Base-by-base conservation (phyloP, 2,888 invertebrate genomes). In the Tipula helvola region DNA sequence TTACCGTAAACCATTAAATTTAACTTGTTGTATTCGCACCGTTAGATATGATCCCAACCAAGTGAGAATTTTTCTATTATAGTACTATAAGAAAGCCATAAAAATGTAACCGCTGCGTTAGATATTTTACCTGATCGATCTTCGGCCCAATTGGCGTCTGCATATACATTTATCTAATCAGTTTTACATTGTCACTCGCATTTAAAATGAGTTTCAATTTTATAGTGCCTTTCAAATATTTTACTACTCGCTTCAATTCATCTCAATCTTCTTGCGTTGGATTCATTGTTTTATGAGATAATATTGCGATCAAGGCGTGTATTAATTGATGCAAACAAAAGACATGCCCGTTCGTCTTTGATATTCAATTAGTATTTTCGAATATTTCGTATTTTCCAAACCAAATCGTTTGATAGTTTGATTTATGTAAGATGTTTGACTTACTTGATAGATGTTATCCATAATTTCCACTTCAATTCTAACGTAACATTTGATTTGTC, bases 121-220 rank as follows among this genome's bases (percentile, higher is more conserved):
- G 89, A 90, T 87, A 90, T 90, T 83, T 90, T 71, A 71, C 89
- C 88, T 5, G 12, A 41, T 83, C 87, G 87, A 86, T 90, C 88
- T 83, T 90, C 89, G 10, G 89, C 90, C 90, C 89, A n/a, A 90
- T 89, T 89, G 52, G 90, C 90, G 87, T 90, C 89, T 10, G 89
- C 89, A 87, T 89, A 90, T 12, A 88, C 86, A 87, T 7, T n/a
- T 12, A 57, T 57, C n/a, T n/a, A n/a, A n/a, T n/a, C n/a, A n/a
- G n/a, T n/a, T n/a, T n/a, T n/a, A n/a, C n/a, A n/a, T n/a, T n/a
- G n/a, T n/a, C n/a, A n/a, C n/a, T n/a, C n/a, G n/a, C n/a, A n/a
- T n/a, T n/a, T n/a, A n/a, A n/a, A n/a, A n/a, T n/a, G n/a, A n/a
- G n/a, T n/a, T n/a, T n/a, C n/a, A n/a, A n/a, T n/a, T n/a, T n/a